Evolutionary conservation across 2,797 vertebrate species (phyloP), one percentile per base, ranked within the genome.

Genomic region (Masticophis lateralis): DNA sequence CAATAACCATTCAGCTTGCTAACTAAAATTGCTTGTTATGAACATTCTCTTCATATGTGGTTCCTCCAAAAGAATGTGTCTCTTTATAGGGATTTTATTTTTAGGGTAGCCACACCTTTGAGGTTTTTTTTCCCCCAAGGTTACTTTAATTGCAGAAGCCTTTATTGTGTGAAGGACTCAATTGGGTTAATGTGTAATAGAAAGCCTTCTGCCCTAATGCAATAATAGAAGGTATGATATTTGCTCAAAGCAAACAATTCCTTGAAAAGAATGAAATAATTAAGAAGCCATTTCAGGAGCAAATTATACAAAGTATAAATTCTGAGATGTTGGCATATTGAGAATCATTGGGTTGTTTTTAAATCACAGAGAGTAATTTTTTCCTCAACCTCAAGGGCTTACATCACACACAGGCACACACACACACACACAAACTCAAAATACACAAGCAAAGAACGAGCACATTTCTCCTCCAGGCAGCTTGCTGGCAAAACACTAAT

Each of bases 121-220:
- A 11, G 5, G 0, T 86, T 92, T 27, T 25, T 43, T 66, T 56
- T 11, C 57, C 5, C 5, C 91, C 93, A 43, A 47, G 43, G 94
- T 91, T 22, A 1, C 2, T 91, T 94, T 47, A 92, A 57, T 88
- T 92, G 47, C 4, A 88, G 95, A 60, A 60, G 56, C 91, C 53
- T 74, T 22, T 74, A 74, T 61, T 59, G 32, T 74, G 89, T 74
- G 69, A 7, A 88, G 92, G 91, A 90, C 32, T 94, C 61, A 47
- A 91, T 61, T 74, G 87, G 92, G 27, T 93, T n/a, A 92, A 91
- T 92, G 91, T 25, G 79, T 89, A 94, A 92, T 57, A 89, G n/a
- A 95, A 83, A 90, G 94, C 92, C 88, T 90, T 90, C 55, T 69
- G 32, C 22, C 55, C 94, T 66, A 86, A 43, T 32, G 61, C 32